A percentile compares a stretch with the other conserved stretches of the same genome.
These are phyloP conservation scores for Pterois miles DNA, from an alignment of 2,797 vertebrate genomes.

Conservation along the genomic window DNA sequence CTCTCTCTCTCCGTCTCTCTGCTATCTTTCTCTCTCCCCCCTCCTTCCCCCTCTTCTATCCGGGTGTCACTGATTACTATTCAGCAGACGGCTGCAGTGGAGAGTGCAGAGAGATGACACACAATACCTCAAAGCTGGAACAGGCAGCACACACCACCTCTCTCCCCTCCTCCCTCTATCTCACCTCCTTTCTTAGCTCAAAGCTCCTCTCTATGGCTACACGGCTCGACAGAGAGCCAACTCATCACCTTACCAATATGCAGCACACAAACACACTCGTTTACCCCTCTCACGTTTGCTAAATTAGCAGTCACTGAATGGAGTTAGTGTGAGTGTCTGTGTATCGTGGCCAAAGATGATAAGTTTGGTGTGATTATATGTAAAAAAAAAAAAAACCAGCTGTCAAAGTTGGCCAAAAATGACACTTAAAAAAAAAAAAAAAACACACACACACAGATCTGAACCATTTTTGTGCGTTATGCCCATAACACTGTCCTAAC, in stretches of 20 bases:
- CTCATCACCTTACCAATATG: conserved; percentile 39
- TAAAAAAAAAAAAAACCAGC: too few species aligned
- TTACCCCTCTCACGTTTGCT: conserved; percentile 18
- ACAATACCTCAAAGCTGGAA: conserved; percentile 87
- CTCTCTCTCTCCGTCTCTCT: conserved; percentile 25
- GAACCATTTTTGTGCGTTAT: too few species aligned
- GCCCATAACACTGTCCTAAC: too few species aligned
- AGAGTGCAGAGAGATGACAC: conserved; percentile 86
- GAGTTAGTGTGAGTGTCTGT: neutral
- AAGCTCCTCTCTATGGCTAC: conserved; percentile 38
- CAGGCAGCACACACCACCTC: conserved; percentile 64
- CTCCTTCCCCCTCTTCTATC: conserved; percentile 57
- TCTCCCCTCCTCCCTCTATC: conserved; percentile 41
- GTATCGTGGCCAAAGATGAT: neutral
- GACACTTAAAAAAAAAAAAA: too few species aligned
- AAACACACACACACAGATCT: too few species aligned
- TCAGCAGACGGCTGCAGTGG: conserved; percentile 88
- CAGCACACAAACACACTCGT: neutral
- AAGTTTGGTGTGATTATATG: neutral
- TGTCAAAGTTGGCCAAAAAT: too few species aligned
- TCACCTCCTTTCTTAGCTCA: conserved; percentile 64
- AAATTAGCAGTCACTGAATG: conserved; percentile 16
- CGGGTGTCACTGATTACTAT: conserved; percentile 88
- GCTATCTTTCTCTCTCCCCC: conserved; percentile 13
- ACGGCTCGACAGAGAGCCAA: conserved; percentile 5